phyloP scores from a whole-genome alignment of 2,888 invertebrate species.

The Torymus aiolomorphi region DNA sequence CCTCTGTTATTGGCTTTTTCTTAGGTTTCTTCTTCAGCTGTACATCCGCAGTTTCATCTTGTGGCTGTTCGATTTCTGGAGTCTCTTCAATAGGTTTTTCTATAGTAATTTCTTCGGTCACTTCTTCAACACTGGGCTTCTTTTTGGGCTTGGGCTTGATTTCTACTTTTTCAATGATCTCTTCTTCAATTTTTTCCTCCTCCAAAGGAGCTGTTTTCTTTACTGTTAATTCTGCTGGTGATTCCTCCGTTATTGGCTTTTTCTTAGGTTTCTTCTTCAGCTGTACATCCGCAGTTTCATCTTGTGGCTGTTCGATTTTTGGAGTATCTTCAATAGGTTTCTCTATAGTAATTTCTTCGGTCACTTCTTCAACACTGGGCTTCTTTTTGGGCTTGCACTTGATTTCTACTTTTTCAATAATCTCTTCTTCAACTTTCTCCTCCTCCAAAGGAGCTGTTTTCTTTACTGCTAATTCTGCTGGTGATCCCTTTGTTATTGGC shows the following conservation, averaged over 20 bases:
- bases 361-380: constrained; percentile 70
- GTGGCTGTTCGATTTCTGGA: constrained; percentile 68
- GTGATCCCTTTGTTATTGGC: constrained; percentile 60
- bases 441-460: constrained; percentile 62
- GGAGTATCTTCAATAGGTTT: constrained; percentile 66
- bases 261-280: constrained; percentile 68
- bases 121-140: constrained; percentile 63
- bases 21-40: constrained; percentile 63
- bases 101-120: constrained; percentile 66
- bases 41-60: constrained; percentile 64
- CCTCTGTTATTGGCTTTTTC: constrained; percentile 63
- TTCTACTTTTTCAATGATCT: constrained; percentile 64
- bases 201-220: constrained; percentile 62
- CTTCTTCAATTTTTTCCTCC: constrained; percentile 61
- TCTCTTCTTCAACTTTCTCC: constrained; percentile 65
- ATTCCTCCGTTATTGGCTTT: constrained; percentile 67
- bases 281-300: constrained; percentile 59
- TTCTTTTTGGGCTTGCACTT: constrained; percentile 64
- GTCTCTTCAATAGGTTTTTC: constrained; percentile 68
- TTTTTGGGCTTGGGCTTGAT: constrained; percentile 65
- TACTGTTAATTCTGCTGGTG: constrained; percentile 65
- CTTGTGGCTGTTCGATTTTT: constrained; percentile 62
- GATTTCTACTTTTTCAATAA: constrained; percentile 64
- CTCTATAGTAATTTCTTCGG: constrained; percentile 75
- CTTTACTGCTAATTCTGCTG: constrained; percentile 65